These are phyloP conservation scores for Columba janthina DNA, from an alignment of 2,113 vertebrate species.

Conservation along the genomic window DNA sequence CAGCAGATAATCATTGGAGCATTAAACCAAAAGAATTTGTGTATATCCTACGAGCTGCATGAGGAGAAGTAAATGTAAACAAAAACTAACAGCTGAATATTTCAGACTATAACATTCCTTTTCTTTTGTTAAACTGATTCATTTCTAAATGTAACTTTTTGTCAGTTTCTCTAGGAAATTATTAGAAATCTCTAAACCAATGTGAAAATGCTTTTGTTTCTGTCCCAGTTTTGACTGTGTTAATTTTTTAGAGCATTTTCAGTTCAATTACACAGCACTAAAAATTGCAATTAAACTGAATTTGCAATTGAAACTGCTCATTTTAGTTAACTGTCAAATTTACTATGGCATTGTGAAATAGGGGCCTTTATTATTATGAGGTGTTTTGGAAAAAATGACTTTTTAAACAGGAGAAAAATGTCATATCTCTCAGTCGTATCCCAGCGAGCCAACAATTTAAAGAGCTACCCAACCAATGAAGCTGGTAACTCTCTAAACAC, in stretches of 20 bases:
- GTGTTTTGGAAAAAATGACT: conserved; percentile 31
- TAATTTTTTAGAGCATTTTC: conserved; percentile 48
- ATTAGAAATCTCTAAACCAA: conserved; percentile 9
- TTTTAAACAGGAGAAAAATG: conserved; percentile 1
- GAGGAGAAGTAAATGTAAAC: conserved; percentile 60
- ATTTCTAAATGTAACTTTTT: conserved; percentile 22
- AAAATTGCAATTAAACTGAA: conserved; percentile 70
- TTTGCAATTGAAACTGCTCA: conserved; percentile 64
- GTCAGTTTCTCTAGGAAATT: conserved; percentile 1
- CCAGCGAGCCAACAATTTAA: neutral
- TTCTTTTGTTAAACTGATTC: conserved; percentile 1
- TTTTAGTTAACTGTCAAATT: conserved; percentile 69
- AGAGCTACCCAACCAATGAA: neutral
- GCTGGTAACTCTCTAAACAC: neutral
- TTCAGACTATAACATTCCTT: conserved; percentile 4
- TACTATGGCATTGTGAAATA: conserved; percentile 26
- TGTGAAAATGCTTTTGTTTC: conserved; percentile 34
- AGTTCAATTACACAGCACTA: conserved; percentile 67
- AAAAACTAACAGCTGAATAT: conserved; percentile 43
- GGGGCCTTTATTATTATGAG: conserved; percentile 42
- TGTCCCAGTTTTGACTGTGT: conserved; percentile 25
- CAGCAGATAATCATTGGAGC: conserved; percentile 62
- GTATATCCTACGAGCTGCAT: conserved; percentile 33
- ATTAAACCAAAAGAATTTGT: conserved; percentile 63
- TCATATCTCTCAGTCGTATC: neutral